Conservation (phyloP, 2,113 vertebrate genomes). For the Chaetodon trifascialis region DNA sequence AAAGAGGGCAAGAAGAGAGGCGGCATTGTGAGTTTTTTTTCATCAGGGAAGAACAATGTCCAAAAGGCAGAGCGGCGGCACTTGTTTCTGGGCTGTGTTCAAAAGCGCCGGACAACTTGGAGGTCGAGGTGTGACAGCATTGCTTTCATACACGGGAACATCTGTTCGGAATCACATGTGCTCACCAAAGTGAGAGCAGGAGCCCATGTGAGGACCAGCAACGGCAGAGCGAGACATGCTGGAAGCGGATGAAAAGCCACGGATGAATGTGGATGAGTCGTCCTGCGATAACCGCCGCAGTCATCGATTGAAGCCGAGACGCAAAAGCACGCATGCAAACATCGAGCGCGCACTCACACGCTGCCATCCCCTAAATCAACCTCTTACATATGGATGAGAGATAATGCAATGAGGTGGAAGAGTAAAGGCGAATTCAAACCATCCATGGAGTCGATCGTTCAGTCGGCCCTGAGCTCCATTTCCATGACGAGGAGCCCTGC, state of each 20-base stretch:
- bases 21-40: constrained; percentile 57
- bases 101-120: constrained; percentile 48
- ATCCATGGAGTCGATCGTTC: constrained; percentile 84
- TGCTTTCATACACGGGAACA: constrained; percentile 62
- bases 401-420: constrained; percentile 63
- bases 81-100: constrained; percentile 49
- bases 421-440: constrained; percentile 83
- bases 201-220: constrained; percentile 55
- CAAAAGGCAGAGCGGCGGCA: constrained; percentile 50
- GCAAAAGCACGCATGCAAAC: constrained; percentile 44
- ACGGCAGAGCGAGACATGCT: constrained; percentile 61
- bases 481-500: constrained; percentile 61
- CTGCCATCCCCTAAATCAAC: constrained; percentile 19
- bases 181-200: constrained; percentile 39
- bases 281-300: constrained; percentile 53
- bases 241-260: constrained; percentile 57
- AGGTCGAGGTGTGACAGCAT: constrained; percentile 41
- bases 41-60: constrained; percentile 53
- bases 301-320: constrained; percentile 32
- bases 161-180: constrained; percentile 64
- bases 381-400: constrained; percentile 53
- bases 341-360: not conserved
- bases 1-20: constrained; percentile 49
- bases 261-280: constrained; percentile 50
- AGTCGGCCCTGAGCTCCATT: constrained; percentile 57